Base-by-base conservation (phyloP, 1,140 invertebrate species). In the Meloidogyne exigua region DNA sequence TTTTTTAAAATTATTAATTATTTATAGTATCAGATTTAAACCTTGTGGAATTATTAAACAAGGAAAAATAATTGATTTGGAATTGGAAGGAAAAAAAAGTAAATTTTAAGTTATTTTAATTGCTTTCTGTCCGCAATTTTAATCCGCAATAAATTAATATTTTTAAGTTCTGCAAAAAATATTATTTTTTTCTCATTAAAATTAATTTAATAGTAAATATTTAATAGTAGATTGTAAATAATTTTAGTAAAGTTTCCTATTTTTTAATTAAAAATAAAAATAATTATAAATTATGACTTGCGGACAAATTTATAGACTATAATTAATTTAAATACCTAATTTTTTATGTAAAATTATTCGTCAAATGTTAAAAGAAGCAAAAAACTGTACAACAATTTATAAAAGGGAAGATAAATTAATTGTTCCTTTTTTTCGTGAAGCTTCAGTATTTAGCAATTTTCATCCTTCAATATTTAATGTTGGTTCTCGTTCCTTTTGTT, bases 381-480 rank as follows among this genome's bases (percentile, higher is more conserved):
- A 57, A 57, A 7, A 12, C 7, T n/a, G 13, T n/a, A 57, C 18
- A 57, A 57, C 18, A 21, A 57, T 57, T 9, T 57, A 57, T n/a
- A 57, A 21, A n/a, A 57, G 5, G 1, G 49, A 57, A 57, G 18
- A 49, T n/a, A 57, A 57, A 57, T n/a, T 18, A 57, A 57, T 57
- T 57, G 49, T 57, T n/a, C 49, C 66, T 1, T 68, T 68, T 42
- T 68, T 68, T n/a, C 66, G 66, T 7, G 18, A 68, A 32, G 66
- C 66, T n/a, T 68, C 28, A n/a, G 10, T 42, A 21, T 68, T 68
- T 42, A 68, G 66, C 10, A 68, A 68, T 42, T 68, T 68, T 42
- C 66, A 68, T 21, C 28, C 66, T n/a, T 18, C 18, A n/a, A 18
- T 10, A 7, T 36, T 68, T 42, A 32, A 23, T 9, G 21, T 68